phyloP scores from a whole-genome alignment of 2,888 invertebrate species.

The Quadriops clusia region DNA sequence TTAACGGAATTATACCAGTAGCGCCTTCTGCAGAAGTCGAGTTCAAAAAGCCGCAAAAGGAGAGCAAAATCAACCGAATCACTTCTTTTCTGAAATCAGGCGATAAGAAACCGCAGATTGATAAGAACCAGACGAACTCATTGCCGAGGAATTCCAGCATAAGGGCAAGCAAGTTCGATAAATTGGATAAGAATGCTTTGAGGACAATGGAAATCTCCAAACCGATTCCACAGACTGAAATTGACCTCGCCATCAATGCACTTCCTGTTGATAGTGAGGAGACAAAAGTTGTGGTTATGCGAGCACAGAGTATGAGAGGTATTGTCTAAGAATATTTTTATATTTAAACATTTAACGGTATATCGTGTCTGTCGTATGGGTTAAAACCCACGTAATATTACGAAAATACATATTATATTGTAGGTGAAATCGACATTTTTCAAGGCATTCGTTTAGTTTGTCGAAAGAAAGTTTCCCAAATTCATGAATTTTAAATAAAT shows the following conservation, averaged over 20 bases:
- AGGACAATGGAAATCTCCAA: conserved; percentile 71
- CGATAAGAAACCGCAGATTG: conserved; percentile 31
- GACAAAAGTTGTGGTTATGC: conserved; percentile 51
- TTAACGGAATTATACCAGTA: conserved; percentile 30
- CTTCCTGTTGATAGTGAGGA: conserved; percentile 49
- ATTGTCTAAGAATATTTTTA: too few species aligned
- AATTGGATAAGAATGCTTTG: conserved; percentile 56
- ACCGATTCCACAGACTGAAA: conserved; percentile 63
- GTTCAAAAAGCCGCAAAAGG: conserved; percentile 41
- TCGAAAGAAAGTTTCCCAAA: too few species aligned
- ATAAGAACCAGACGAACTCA: conserved; percentile 44
- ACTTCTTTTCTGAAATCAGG: conserved; percentile 63
- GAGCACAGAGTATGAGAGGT: conserved; percentile 75
- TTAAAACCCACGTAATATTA: too few species aligned
- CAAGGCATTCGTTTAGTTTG: too few species aligned
- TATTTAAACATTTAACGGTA: too few species aligned
- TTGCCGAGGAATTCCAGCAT: conserved; percentile 48
- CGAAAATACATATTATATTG: too few species aligned
- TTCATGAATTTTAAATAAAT: too few species aligned
- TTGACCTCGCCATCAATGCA: conserved; percentile 46
- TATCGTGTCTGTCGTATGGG: too few species aligned
- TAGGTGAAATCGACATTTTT: too few species aligned
- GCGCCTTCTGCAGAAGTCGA: conserved; percentile 31
- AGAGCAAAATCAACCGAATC: conserved; percentile 51
- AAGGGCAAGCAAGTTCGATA: conserved; percentile 48